Base-by-base conservation (phyloP, 2,888 invertebrate genomes). In the Drosophila colorata region DNA sequence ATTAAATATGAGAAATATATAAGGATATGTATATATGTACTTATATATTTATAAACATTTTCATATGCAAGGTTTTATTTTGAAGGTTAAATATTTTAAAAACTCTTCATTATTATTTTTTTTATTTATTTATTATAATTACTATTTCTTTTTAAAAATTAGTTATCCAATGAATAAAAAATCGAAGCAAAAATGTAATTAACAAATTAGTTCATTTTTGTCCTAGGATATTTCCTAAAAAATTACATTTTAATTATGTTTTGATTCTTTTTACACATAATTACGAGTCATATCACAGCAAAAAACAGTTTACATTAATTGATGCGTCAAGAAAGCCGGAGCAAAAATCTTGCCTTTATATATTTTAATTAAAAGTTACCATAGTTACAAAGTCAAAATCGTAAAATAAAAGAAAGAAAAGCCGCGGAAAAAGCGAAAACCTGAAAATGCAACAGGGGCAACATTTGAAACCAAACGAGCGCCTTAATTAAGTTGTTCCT, bases 351-450 rank as follows among this genome's bases (percentile, higher is more conserved):
- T 23, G 37, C 51, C 40, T 47, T 69, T 61, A 56, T 38, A 64
- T 48, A 63, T 83, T 80, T 83, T 82, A 82, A 82, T 82, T 82
- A 82, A 80, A 80, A 67, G 80, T 80, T 80, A 61, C 80, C 84
- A 83, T 86, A 86, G 84, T 80, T 66, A 70, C 81, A 61, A 55
- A 80, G 67, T 25, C 49, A 73, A 71, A 52, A 35, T 48, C 60
- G 37, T 52, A 47, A 67, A 66, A 65, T 44, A 47, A 47, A 64
- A 43, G 44, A 37, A 64, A 60, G 58, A 37, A 65, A 69, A 69
- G 51, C 63, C 40, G 28, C 44, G 38, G 37, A 55, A 63, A 78
- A 64, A 56, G 60, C 51, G 63, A 68, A 80, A 74, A 40, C 73
- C 60, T 46, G 52, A 65, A 69, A 72, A 80, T 65, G 74, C 78